A percentile compares a stretch with the other conserved stretches of the same genome.
phyloP scores from a whole-genome alignment of 92 coral and sea anemone species.

The Palythoa grandiflora region DNA sequence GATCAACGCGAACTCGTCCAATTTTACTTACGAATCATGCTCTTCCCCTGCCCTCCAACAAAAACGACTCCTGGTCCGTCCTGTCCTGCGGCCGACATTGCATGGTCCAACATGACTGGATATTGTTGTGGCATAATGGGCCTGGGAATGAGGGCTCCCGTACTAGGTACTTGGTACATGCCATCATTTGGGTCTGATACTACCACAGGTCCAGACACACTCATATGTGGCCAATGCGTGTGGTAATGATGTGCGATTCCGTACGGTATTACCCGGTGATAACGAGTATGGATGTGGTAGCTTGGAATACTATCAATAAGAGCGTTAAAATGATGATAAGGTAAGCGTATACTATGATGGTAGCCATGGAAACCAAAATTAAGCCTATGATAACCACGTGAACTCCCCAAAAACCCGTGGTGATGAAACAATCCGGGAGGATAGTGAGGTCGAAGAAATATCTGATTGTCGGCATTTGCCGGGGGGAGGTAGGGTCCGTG shows the following conservation, averaged over 20 bases:
- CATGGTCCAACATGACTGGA: conserved; percentile 61
- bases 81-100: conserved; percentile 56
- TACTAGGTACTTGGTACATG: conserved; percentile 72
- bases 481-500: conserved; percentile 74
- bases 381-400: neutral
- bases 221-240: conserved; percentile 76
- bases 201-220: conserved; percentile 66
- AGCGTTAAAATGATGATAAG: conserved; percentile 27
- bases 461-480: conserved; percentile 69
- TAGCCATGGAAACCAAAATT: conserved; percentile 40
- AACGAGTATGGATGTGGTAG: conserved; percentile 43
- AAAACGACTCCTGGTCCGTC: conserved; percentile 67
- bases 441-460: conserved; percentile 64
- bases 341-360: neutral
- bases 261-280: conserved; percentile 59
- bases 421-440: conserved; percentile 43
- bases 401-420: conserved; percentile 30
- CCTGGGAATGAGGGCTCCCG: conserved; percentile 74
- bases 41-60: conserved; percentile 58
- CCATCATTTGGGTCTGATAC: conserved; percentile 75
- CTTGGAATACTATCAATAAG: conserved; percentile 20
- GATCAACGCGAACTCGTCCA: neutral
- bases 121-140: conserved; percentile 70
- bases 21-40: conserved; percentile 59
- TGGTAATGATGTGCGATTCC: conserved; percentile 61